These are phyloP conservation scores for Philaethria dido DNA, from an alignment of 2,888 invertebrate genomes.

Conservation along the genomic window DNA sequence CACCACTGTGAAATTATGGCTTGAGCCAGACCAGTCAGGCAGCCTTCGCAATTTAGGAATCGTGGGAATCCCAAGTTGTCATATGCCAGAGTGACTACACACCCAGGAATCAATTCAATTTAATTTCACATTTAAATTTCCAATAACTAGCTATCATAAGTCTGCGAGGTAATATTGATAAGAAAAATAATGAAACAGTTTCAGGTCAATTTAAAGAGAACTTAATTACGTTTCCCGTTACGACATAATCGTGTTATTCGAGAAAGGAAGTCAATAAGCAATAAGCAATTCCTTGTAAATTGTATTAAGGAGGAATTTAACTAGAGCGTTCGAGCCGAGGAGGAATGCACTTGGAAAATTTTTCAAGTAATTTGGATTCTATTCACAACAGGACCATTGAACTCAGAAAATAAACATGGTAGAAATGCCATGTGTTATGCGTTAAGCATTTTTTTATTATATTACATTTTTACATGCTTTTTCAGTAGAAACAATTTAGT, in stretches of 20 bases:
- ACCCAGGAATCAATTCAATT: too few species aligned
- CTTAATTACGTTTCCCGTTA: constrained; percentile 32
- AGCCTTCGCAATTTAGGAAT: too few species aligned
- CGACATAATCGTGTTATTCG: constrained; percentile 38
- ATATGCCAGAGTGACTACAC: too few species aligned
- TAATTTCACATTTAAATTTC: neutral
- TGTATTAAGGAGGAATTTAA: constrained; percentile 56
- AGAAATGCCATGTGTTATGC: constrained; percentile 9
- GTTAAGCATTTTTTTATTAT: too few species aligned
- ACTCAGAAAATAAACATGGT: constrained; percentile 47
- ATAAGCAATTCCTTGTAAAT: constrained; percentile 53
- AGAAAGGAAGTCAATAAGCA: constrained; percentile 42
- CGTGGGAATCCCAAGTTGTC: too few species aligned
- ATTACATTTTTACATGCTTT: too few species aligned
- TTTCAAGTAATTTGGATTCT: constrained; percentile 78
- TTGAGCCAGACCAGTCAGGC: too few species aligned
- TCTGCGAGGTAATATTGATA: neutral
- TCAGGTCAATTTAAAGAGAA: constrained; percentile 17
- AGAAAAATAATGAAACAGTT: constrained; percentile 10
- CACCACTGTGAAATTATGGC: too few species aligned
- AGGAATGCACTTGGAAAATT: constrained; percentile 64
- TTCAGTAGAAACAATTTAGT: too few species aligned
- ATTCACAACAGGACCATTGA: constrained; percentile 67
- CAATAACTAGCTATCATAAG: neutral
- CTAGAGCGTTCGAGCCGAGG: constrained; percentile 51